Conservation (phyloP, 1,140 invertebrate genomes). For the Metopolophium dirhodum region DNA sequence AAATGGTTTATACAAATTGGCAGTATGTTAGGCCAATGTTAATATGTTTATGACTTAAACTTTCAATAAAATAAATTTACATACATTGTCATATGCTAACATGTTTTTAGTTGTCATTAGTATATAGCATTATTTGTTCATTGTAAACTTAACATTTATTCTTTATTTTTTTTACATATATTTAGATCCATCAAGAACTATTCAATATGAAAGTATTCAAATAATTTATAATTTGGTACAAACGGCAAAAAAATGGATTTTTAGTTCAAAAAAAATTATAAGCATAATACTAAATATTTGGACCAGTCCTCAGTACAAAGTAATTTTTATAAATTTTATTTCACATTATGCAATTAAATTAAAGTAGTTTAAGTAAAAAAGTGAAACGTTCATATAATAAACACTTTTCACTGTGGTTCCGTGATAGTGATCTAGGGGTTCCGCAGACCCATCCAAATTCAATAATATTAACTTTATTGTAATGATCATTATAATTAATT, state of each 20-base stretch:
- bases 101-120: neutral
- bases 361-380: neutral
- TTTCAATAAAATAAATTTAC: neutral
- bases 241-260: constrained; percentile 30
- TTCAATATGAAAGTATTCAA: constrained; percentile 47
- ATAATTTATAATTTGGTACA: constrained; percentile 20
- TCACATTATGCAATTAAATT: neutral
- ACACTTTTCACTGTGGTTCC: too few relatives aligned
- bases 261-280: neutral
- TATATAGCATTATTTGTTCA: neutral
- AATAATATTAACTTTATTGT: too few relatives aligned
- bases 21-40: neutral
- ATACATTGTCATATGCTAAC: neutral
- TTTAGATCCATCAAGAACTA: constrained; percentile 27
- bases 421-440: too few relatives aligned
- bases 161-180: neutral
- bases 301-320: constrained; percentile 34
- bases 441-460: too few relatives aligned
- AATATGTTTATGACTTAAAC: neutral
- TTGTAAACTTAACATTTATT: neutral
- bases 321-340: constrained; percentile 29
- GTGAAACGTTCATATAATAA: neutral
- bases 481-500: too few relatives aligned
- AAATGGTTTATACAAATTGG: neutral
- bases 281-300: constrained; percentile 24